Evolutionary conservation across 2,888 invertebrate genomes (phyloP), one percentile per base, ranked within the genome.

Genomic region (Ischnus inquisitorius): DNA sequence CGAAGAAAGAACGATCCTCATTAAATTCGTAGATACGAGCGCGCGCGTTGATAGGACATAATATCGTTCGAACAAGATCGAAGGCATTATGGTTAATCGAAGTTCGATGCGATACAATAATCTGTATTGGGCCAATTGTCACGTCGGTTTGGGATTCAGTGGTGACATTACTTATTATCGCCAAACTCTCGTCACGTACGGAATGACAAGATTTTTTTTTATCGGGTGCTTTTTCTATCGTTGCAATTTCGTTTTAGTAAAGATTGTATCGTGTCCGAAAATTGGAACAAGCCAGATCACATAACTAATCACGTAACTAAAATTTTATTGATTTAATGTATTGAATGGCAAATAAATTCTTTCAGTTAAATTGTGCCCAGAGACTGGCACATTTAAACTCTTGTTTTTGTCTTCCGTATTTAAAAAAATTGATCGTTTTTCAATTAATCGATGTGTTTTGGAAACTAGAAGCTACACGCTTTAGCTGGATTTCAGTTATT

Each of bases 41-140:
- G 14, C 12, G 28, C 57, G 2, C 14, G 28, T 14, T 3, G 14
- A 60, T 6, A 34, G 10, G 39, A 14, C n/a, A 69, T 68, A n/a
- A 48, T 46, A 48, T 68, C 54, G 41, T 22, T 43, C n/a, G 25
- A 34, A 34, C 4, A 34, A 34, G 34, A 34, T 34, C 10, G 34
- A 46, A 43, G n/a, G 5, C 19, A 43, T 39, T 22, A 46, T 28
- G 22, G 67, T 25, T 14, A 12, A 67, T 43, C 67, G 67, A 68
- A 46, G 28, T 60, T 25, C 57, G 57, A 25, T 25, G 48, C 46
- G 22, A 68, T 46, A 48, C 46, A 46, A 68, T 25, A 48, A 68
- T 3, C 14, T 25, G 14, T 60, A 68, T 68, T 57, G 57, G 43
- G 16, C 12, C 12, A 14, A 54, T n/a, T 54, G 77, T 68, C 77